Base-by-base conservation (phyloP, 2,113 vertebrate species). In the Gavialis gangeticus region DNA sequence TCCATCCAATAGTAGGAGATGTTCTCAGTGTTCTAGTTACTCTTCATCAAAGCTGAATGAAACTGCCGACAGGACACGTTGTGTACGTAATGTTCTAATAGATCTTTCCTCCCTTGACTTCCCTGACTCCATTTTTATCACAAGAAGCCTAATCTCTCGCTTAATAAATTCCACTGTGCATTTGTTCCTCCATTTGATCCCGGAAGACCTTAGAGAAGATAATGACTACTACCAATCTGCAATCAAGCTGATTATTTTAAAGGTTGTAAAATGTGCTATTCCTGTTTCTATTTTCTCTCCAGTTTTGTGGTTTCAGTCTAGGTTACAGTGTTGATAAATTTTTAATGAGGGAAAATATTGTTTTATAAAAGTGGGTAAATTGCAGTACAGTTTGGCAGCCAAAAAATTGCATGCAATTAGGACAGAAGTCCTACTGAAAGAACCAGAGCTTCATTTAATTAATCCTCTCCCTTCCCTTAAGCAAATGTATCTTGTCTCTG, bases 361-460 rank as follows among this genome's bases (percentile, higher is more conserved):
- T 88, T 93, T 30, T 55, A 90, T 73, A 84, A 86, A 75, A 62
- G 4, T 80, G 75, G 27, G 30, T 60, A 88, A 93, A 79, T 12
- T 64, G 87, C 46, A 25, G 3, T 85, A 9, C 60, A 81, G 37
- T 55, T 96, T 82, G 67, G 19, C 58, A 77, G 75, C 89, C 25
- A 59, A 77, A 92, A 75, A 55, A 56, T 18, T 89, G 55, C 55
- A 60, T 2, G 0, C 13, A 84, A 81, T 83, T 93, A 54, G 88
- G 89, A 88, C 15, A 9, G 28, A 66, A 46, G 46, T 46, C 46
- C 58, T 25, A 13, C 18, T 56, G 64, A 15, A 60, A 86, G 82
- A 91, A 89, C 28, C 55, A 60, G 22, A 80, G 55, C 46, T 91
- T 94, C 83, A 46, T 89, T 94, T 94, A 93, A 89, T 19, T 82